phyloP scores from a whole-genome alignment of 2,113 vertebrate genomes.

The Aegotheles bennettii region DNA sequence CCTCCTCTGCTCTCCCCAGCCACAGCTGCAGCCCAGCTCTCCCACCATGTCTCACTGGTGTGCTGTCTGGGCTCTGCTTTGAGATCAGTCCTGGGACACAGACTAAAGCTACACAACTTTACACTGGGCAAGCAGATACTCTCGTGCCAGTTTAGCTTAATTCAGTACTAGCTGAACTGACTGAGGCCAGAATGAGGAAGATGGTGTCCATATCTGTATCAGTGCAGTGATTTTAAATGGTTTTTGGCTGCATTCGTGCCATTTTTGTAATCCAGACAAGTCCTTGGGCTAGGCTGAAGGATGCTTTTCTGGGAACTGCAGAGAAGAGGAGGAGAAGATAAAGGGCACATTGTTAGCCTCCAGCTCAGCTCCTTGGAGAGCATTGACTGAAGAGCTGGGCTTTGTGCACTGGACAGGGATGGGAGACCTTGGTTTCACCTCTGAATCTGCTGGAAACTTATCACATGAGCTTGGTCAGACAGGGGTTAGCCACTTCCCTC shows the following conservation, averaged over 20 bases:
- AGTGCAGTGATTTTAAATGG: not conserved
- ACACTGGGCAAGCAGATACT: not conserved
- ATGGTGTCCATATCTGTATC: not conserved
- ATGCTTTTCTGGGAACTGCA: not conserved
- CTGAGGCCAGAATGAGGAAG: not conserved
- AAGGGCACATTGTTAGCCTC: not conserved
- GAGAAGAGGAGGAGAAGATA: not conserved
- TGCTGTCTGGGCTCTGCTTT: not conserved
- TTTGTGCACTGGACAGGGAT: not conserved
- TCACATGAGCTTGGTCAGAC: not conserved
- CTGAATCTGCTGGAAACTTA: not conserved
- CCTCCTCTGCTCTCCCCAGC: not conserved
- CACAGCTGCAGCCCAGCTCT: not conserved
- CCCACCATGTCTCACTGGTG: rapidly evolving
- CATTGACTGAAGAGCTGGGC: not conserved
- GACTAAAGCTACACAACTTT: not conserved
- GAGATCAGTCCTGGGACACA: not conserved
- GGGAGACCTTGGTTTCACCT: not conserved
- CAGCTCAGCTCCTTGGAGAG: not conserved
- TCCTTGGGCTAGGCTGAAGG: not conserved
- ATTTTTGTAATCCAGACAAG: not conserved
- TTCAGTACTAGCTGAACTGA: not conserved
- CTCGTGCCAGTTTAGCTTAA: not conserved
- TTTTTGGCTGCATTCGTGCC: not conserved
- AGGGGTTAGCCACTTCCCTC: not conserved